Evolutionary conservation across 2,797 vertebrate species (phyloP).

Genomic region (Thaleichthys pacificus): DNA sequence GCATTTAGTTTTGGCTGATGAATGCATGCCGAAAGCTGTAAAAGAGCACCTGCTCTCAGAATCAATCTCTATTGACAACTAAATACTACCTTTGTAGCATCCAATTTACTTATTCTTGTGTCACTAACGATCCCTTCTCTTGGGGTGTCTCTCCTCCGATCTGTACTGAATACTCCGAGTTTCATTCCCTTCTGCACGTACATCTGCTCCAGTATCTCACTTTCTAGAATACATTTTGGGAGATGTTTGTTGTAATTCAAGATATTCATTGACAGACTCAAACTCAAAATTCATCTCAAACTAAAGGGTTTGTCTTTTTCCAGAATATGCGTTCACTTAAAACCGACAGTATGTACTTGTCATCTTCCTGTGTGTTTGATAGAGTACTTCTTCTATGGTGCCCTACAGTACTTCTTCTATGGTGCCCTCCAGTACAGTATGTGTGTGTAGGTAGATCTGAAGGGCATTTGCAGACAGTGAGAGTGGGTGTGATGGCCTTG

Average conservation of each 20-base stretch:
- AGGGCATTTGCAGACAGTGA: background rate
- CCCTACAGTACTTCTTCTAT: too few relatives aligned
- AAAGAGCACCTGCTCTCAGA: conserved; percentile 50
- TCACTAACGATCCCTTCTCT: conserved; percentile 10
- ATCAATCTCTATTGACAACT: conserved; percentile 47
- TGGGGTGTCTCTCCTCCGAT: background rate
- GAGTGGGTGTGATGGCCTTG: background rate
- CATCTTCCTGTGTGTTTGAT: background rate
- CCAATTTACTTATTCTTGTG: conserved; percentile 15
- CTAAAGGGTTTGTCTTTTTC: background rate
- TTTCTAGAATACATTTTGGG: background rate
- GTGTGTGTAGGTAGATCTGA: background rate
- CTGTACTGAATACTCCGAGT: too few relatives aligned
- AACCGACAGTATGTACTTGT: background rate
- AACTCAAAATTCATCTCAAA: too few relatives aligned
- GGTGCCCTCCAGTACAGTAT: too few relatives aligned
- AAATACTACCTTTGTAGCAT: conserved; percentile 14
- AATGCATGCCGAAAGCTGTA: conserved; percentile 31
- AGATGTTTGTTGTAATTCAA: background rate
- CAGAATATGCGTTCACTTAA: too few relatives aligned
- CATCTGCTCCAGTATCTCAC: background rate
- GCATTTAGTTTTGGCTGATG: conserved; percentile 32
- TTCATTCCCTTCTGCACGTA: background rate
- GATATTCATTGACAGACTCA: background rate
- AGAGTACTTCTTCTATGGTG: too few relatives aligned